phyloP scores from a whole-genome alignment of 2,797 vertebrate species.

The Gadopsis bispinosus region DNA sequence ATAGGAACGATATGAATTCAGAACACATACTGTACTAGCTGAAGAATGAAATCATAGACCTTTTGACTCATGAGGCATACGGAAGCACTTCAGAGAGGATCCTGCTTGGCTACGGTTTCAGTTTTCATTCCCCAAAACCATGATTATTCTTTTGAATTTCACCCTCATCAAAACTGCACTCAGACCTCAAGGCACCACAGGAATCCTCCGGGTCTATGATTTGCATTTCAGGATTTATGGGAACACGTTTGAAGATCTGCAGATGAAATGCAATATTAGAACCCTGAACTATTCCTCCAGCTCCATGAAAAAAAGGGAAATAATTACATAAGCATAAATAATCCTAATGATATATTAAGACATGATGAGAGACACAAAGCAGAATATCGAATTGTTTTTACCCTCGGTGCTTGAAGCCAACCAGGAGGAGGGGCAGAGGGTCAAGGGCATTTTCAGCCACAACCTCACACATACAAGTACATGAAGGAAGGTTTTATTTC shows the following conservation, averaged over 20 bases:
- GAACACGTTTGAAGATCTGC: conserved; percentile 70
- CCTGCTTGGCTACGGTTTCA: conserved; percentile 75
- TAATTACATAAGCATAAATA: conserved; percentile 63
- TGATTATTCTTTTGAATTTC: conserved; percentile 85
- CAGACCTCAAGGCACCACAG: conserved; percentile 82
- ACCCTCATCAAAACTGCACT: conserved; percentile 78
- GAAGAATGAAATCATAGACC: conserved; percentile 71
- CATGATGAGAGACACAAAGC: conserved; percentile 61
- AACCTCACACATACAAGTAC: conserved; percentile 34
- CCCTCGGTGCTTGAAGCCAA: conserved; percentile 13
- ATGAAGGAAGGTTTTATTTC: conserved; percentile 55
- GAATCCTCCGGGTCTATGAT: conserved; percentile 77
- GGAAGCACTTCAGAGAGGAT: conserved; percentile 80
- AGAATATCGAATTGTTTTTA: conserved; percentile 44
- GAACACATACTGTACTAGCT: conserved; percentile 48
- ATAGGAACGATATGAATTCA: conserved; percentile 73
- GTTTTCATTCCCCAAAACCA: conserved; percentile 80
- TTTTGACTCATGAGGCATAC: conserved; percentile 75
- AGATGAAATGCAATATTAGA: conserved; percentile 74
- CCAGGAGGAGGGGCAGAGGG: conserved; percentile 16
- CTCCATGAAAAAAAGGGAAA: conserved; percentile 46
- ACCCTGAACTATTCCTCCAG: conserved; percentile 41
- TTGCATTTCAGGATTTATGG: conserved; percentile 80
- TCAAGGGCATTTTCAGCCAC: conserved; percentile 48
- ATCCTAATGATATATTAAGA: conserved; percentile 56